Evolutionary conservation across 2,797 vertebrate species (phyloP).

Genomic region (Taenioides sp.): DNA sequence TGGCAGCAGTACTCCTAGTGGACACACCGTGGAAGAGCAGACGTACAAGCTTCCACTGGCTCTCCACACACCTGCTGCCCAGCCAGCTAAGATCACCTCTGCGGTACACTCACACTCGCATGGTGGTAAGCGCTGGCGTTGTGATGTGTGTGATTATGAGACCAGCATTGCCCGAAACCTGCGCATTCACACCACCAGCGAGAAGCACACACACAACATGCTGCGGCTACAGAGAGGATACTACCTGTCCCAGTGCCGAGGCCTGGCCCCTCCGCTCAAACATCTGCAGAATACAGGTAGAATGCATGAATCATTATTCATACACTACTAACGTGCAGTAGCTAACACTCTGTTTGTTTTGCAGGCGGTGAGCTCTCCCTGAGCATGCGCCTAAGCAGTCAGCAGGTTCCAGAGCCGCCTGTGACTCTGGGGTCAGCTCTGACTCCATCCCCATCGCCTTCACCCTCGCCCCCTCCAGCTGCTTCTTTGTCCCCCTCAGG

Average conservation of each 20-base stretch:
- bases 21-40: slow-evolving; percentile 56
- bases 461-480: slow-evolving; percentile 74
- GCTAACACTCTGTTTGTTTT: slow-evolving; percentile 22
- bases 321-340: background rate
- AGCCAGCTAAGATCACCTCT: slow-evolving; percentile 58
- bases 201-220: slow-evolving; percentile 94
- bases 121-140: slow-evolving; percentile 85
- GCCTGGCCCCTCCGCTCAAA: slow-evolving; percentile 79
- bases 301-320: slow-evolving; percentile 6
- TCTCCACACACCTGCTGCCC: slow-evolving; percentile 40
- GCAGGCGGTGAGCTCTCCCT: slow-evolving; percentile 87
- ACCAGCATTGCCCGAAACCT: slow-evolving; percentile 98
- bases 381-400: slow-evolving; percentile 88
- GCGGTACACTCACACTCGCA: slow-evolving; percentile 63
- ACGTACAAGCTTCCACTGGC: slow-evolving; percentile 61
- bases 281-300: slow-evolving; percentile 69
- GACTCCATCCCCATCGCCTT: slow-evolving; percentile 91
- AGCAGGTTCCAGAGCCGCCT: slow-evolving; percentile 87
- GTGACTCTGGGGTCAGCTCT: slow-evolving; percentile 90
- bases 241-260: slow-evolving; percentile 95
- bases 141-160: slow-evolving; percentile 98
- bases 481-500: slow-evolving; percentile 60
- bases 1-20: slow-evolving; percentile 53
- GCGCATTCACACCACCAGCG: slow-evolving; percentile 99
- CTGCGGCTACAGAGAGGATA: slow-evolving; percentile 92